Evolutionary conservation across 2,113 vertebrate genomes (phyloP).

Genomic region (Pseudorasbora parva): DNA sequence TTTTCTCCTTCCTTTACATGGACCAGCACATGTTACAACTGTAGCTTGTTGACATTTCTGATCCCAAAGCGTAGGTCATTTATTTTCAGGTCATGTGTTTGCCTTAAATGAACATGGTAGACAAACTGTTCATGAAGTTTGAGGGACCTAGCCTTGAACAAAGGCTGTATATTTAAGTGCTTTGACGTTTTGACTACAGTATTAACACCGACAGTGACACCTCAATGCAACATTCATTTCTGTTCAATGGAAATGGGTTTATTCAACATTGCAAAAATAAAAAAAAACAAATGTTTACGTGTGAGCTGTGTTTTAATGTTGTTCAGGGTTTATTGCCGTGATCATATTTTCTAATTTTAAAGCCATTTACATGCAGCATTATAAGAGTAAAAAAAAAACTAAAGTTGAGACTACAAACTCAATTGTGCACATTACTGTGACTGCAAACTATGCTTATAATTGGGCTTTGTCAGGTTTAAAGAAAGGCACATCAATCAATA

Average conservation of each 20-base stretch:
- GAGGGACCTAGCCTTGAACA: not conserved
- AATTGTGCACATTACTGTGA: not conserved
- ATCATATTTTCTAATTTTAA: conserved; percentile 13
- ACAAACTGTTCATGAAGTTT: not conserved
- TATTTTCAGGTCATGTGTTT: conserved; percentile 2
- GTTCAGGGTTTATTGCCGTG: not conserved
- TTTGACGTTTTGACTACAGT: not conserved
- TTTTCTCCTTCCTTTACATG: not conserved
- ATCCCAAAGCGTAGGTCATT: not conserved
- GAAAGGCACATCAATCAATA: not conserved
- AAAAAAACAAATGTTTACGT: not conserved
- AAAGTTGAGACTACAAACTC: not conserved
- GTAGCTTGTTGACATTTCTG: not conserved
- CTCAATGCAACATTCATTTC: not conserved
- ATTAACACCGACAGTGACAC: not conserved
- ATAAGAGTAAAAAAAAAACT: not conserved
- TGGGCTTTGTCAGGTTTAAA: not conserved
- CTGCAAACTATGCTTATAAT: not conserved
- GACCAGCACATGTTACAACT: not conserved
- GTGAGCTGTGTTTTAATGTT: conserved; percentile 14
- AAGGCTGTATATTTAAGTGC: not conserved
- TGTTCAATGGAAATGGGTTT: not conserved
- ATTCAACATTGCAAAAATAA: conserved; percentile 30
- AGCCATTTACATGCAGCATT: conserved; percentile 37
- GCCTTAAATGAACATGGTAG: not conserved